Percentiles rank a stretch among this genome's conserved stretches.
Conservation (phyloP, 2,888 invertebrate species). For the Dione vanillae region DNA sequence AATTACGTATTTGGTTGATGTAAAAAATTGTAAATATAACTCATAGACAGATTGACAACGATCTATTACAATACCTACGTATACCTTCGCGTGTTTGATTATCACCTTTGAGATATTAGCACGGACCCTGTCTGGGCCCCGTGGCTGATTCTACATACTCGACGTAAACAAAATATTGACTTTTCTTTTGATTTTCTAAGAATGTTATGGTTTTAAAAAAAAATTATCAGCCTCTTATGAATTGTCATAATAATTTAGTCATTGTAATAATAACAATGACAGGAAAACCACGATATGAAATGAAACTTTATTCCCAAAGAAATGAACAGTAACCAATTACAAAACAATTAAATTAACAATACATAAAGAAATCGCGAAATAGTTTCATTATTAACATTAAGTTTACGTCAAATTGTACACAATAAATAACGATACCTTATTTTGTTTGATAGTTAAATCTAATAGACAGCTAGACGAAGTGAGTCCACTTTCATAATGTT, state of each 20-base stretch:
- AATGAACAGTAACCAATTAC: no score
- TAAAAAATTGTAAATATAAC: neutral
- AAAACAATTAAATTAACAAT: no score
- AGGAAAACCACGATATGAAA: no score
- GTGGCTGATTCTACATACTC: conserved; percentile 50
- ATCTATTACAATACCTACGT: conserved; percentile 30
- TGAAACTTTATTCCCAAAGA: no score
- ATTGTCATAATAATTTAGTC: no score
- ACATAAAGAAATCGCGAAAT: neutral
- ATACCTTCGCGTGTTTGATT: conserved; percentile 59
- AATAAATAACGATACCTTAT: conserved; percentile 18
- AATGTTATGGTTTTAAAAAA: no score
- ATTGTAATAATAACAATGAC: neutral
- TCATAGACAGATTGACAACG: conserved; percentile 8
- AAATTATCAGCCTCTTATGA: no score
- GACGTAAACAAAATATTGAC: conserved; percentile 49
- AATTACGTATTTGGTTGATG: neutral
- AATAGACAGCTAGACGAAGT: conserved; percentile 31
- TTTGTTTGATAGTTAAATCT: conserved; percentile 32
- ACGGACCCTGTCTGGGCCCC: conserved; percentile 52
- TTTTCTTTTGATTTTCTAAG: no score
- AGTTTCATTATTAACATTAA: conserved; percentile 24
- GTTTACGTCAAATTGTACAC: conserved; percentile 10
- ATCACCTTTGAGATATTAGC: conserved; percentile 66
- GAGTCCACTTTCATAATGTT: conserved; percentile 38